Evolutionary conservation across 2,113 vertebrate genomes (phyloP), one percentile per base, ranked within the genome.

Genomic region (Tautogolabrus adspersus): DNA sequence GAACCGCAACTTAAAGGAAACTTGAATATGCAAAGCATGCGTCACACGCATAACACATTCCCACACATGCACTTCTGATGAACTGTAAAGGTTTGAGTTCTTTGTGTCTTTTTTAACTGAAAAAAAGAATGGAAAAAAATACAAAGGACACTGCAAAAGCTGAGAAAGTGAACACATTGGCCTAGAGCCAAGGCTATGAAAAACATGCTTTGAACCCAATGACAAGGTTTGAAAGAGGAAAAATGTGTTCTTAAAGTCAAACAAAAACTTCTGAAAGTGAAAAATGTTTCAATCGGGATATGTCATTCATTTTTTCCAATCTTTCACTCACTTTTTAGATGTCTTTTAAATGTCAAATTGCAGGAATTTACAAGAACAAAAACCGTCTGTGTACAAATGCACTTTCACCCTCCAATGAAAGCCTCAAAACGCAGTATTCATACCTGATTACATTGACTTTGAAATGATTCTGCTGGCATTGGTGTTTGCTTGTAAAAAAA

Each of bases 1-100:
- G 30, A 65, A 81, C 23, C 61, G 15, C 47, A 76, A 44, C 47
- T 72, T 74, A 42, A 26, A 47, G 18, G 22, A 70, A 13, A 66
- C 10, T 10, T 49, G 16, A 0, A 70, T 1, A 51, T 38, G 19
- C 11, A 58, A 13, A 3, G 18, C 54, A n/a, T 46, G 34, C 7
- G 22, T 12, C 3, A n/a, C 10, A 21, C 26, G 16, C 15, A 30
- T 34, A 19, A 56, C 5, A 51, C n/a, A 30, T 34, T 34, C 21
- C n/a, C 21, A 69, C 15, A 12, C 10, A 47, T 12, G 34, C 18
- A 51, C 46, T 51, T 54, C 34, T 15, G 42, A 63, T 52, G 26
- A 26, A 66, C 16, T 38, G 59, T 13, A 55, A 3, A 60, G 12
- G 44, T 22, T 56, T 16, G 1, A 47, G 9, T 64, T 37, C 8